Evolutionary conservation across 64 coral and sea anemone genomes (phyloP).

Genomic region (Actinia equina): DNA sequence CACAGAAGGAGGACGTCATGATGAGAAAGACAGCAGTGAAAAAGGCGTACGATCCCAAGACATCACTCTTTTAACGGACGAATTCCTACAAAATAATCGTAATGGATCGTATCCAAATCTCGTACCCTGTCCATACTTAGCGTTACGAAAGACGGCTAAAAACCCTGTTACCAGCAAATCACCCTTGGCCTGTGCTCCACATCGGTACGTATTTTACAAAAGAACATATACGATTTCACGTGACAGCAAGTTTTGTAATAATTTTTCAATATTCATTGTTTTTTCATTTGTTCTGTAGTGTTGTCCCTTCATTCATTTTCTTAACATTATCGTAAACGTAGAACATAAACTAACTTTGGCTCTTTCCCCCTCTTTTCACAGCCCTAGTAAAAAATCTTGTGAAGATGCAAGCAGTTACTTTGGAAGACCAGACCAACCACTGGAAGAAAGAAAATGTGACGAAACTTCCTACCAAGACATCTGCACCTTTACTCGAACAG

Average conservation of each 20-base stretch:
- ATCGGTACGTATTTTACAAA: not conserved
- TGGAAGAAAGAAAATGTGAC: conserved; percentile 19
- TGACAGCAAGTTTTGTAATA: too few relatives aligned
- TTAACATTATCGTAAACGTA: too few relatives aligned
- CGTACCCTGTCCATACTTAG: not conserved
- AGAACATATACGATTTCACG: not conserved
- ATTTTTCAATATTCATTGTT: too few relatives aligned
- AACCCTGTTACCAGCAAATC: not conserved
- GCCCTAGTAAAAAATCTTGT: not conserved
- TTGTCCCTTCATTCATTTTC: too few relatives aligned
- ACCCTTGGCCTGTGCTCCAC: not conserved
- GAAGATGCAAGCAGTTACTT: conserved; percentile 13
- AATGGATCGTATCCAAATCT: not conserved
- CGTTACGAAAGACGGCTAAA: not conserved
- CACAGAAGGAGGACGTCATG: not conserved
- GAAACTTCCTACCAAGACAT: conserved; percentile 21
- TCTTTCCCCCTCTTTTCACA: not conserved
- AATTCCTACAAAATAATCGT: not conserved
- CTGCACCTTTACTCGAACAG: conserved; percentile 13
- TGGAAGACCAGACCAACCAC: not conserved
- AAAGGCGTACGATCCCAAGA: not conserved
- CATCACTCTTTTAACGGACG: not conserved
- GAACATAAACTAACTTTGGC: too few relatives aligned
- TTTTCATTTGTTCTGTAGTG: too few relatives aligned
- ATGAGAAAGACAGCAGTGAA: not conserved